A percentile compares a stretch with the other conserved stretches of the same genome.
Evolutionary conservation across 1,140 invertebrate species (phyloP).

Genomic region (Drosophila equinoxialis): DNA sequence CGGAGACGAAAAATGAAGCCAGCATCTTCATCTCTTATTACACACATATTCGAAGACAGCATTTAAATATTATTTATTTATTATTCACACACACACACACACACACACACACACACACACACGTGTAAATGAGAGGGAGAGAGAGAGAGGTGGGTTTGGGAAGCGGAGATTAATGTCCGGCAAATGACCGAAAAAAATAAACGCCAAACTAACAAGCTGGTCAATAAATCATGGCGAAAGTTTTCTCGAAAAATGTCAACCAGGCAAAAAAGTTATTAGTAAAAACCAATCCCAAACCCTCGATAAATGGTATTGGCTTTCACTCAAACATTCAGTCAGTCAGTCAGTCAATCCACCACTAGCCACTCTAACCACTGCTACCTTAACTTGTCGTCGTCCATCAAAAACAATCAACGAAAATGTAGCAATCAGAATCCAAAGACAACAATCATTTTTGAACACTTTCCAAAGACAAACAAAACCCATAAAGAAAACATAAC

Average conservation of each 20-base stretch:
- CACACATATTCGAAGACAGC: conserved; percentile 17
- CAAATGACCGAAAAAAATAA: conserved; percentile 42
- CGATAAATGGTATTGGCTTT: conserved; percentile 52
- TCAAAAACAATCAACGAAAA: conserved; percentile 54
- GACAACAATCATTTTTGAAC: conserved; percentile 26
- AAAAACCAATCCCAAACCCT: conserved; percentile 39
- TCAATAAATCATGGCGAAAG: conserved; percentile 78
- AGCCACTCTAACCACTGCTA: not conserved
- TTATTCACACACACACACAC: conserved; percentile 21
- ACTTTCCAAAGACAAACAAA: conserved; percentile 27
- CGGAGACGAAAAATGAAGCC: conserved; percentile 27
- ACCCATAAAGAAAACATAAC: conserved; percentile 11
- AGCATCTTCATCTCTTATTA: conserved; percentile 8
- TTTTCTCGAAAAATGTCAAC: conserved; percentile 59
- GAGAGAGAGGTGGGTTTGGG: no score
- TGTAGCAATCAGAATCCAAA: conserved; percentile 63
- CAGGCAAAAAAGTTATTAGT: conserved; percentile 40
- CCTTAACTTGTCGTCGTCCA: conserved; percentile 32
- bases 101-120: conserved; percentile 17
- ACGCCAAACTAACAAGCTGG: conserved; percentile 56
- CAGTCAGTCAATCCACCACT: not conserved
- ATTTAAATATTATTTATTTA: conserved; percentile 76
- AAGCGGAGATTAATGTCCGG: conserved; percentile 12
- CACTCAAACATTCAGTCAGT: conserved; percentile 25
- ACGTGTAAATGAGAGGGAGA: not conserved